Base-by-base conservation (phyloP, 2,797 vertebrate species). In the Sebastes trivittatus region DNA sequence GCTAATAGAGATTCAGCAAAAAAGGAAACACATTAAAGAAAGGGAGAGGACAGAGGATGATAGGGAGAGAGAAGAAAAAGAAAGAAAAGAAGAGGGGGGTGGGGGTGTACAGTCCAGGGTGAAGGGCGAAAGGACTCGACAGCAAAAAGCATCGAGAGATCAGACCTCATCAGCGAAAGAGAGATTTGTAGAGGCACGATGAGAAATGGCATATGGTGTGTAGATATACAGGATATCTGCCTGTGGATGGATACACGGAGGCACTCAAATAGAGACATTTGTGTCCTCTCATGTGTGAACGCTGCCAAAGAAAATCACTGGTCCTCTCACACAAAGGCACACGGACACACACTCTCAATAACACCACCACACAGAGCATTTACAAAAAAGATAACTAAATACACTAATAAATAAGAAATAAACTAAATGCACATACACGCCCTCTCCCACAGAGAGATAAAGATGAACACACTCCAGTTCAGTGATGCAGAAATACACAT, bases 51-150 rank as follows among this genome's bases (percentile, higher is more conserved):
- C 10, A 14, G 30, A 32, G 49, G 11, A 67, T 46, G 38, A 58
- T 2, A 30, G 71, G 36, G 27, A 59, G 23, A 20, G 30, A 27
- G 18, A 7, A 54, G 38, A 54, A 65, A 30, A 7, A 54, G 23
- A 46, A 65, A 14, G 22, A 6, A 32, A 29, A 32, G 5, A 62
- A 8, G 60, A 46, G 42, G n/a, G n/a, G 32, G 42, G 36, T 34
- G 69, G 25, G 69, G 29, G 30, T 67, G 30, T 42, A 52, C 5
- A 68, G 32, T 61, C 8, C 2, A 0, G 66, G 80, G 36, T 63
- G 76, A 85, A 81, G 78, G 78, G 68, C 72, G 49, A 84, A 80
- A 80, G 56, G 71, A 87, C 54, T 61, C 64, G 85, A 86, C 69
- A 75, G 86, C 13, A 14, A 78, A 83, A 70, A 62, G 68, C 77